phyloP scores from a whole-genome alignment of 2,113 vertebrate species.

The Amblyopsis rosae region DNA sequence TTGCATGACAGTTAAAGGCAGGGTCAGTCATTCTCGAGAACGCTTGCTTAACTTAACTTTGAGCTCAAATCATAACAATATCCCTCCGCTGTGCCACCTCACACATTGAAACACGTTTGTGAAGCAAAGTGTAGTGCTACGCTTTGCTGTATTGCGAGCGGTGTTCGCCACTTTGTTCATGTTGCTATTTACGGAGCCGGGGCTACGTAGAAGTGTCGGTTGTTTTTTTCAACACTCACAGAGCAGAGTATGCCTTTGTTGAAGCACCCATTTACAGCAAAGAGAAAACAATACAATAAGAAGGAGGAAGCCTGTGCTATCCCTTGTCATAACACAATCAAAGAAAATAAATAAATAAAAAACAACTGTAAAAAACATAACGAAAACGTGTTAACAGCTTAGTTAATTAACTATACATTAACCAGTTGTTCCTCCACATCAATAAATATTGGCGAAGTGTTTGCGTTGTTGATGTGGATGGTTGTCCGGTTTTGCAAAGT shows the following conservation, averaged over 20 bases:
- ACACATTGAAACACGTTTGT: no score
- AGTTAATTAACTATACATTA: constrained; percentile 66
- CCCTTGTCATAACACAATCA: constrained; percentile 47
- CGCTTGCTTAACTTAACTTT: no score
- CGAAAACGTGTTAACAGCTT: constrained; percentile 58
- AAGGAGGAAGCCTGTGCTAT: constrained; percentile 36
- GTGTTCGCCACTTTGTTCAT: no score
- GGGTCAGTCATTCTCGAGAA: no score
- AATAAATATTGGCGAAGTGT: constrained; percentile 80
- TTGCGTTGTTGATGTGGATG: constrained; percentile 50
- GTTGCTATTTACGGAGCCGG: no score
- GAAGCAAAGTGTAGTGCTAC: no score
- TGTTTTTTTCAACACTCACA: no score
- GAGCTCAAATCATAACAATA: no score
- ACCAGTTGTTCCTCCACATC: constrained; percentile 76
- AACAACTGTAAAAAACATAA: constrained; percentile 23
- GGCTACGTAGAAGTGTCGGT: no score
- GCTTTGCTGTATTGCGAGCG: no score
- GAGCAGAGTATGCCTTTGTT: constrained; percentile 25
- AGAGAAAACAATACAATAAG: constrained; percentile 20
- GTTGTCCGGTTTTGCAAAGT: constrained; percentile 45
- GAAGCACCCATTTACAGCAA: constrained; percentile 67
- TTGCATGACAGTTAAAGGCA: no score
- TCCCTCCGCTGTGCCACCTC: no score
- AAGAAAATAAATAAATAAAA: constrained; percentile 42